Percentiles rank a stretch among this genome's conserved stretches.
Evolutionary conservation across 1,140 invertebrate genomes (phyloP).

Genomic region (Drosophila nikananu): DNA sequence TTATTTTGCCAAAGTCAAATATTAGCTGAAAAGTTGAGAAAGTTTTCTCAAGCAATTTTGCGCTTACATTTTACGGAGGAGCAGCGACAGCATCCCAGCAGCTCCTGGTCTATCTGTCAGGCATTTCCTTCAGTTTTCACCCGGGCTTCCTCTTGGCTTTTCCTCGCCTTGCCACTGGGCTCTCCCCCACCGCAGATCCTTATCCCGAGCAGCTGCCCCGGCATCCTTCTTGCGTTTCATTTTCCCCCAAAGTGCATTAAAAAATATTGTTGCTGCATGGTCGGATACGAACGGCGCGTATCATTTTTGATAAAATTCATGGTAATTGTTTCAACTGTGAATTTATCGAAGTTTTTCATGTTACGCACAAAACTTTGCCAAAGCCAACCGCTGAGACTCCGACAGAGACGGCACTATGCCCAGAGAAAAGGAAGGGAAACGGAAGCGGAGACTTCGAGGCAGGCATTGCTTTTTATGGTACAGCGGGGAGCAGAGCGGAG

Average conservation of each 20-base stretch:
- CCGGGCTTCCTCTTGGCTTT: constrained; percentile 7
- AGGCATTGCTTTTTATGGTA: constrained; percentile 59
- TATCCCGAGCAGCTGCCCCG: constrained; percentile 71
- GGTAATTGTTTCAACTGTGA: constrained; percentile 84
- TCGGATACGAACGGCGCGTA: constrained; percentile 82
- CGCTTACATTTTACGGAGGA: constrained; percentile 75
- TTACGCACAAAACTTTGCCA: constrained; percentile 78
- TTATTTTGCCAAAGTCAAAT: constrained; percentile 83
- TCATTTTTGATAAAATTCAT: constrained; percentile 84
- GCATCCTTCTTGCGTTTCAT: constrained; percentile 68
- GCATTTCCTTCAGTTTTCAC: constrained; percentile 55
- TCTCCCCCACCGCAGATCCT: constrained; percentile 47
- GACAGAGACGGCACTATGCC: constrained; percentile 7
- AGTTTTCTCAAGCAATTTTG: constrained; percentile 84
- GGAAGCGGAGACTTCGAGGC: constrained; percentile 5
- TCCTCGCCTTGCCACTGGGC: constrained; percentile 15
- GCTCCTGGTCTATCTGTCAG: constrained; percentile 80
- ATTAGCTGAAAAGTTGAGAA: constrained; percentile 84
- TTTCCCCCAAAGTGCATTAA: constrained; percentile 84
- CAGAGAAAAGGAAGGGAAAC: not conserved
- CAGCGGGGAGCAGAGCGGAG: constrained; percentile 28
- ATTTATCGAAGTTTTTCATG: constrained; percentile 84
- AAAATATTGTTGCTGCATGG: constrained; percentile 84
- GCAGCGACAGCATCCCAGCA: constrained; percentile 31
- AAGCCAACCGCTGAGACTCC: constrained; percentile 41